Percentiles rank a stretch among this genome's conserved stretches.
phyloP scores from a whole-genome alignment of 2,113 vertebrate species.

The Gadus chalcogrammus region DNA sequence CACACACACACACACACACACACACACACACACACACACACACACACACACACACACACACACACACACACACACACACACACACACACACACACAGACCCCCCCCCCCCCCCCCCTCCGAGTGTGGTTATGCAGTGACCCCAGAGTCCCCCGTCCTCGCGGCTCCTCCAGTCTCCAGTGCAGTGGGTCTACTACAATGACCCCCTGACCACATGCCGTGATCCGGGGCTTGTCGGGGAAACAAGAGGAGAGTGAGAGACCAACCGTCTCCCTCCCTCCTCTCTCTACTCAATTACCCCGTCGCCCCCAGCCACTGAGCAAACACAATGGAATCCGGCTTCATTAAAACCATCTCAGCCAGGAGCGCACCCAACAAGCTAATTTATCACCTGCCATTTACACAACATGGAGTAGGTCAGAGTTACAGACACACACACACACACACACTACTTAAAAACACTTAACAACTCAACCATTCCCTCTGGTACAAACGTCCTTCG shows the following conservation, averaged over 20 bases:
- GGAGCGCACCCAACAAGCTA: slow-evolving; percentile 84
- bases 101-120: no score
- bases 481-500: no score
- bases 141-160: slow-evolving; percentile 26
- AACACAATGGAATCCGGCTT: slow-evolving; percentile 88
- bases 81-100: no score
- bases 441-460: no score
- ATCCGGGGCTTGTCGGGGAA: slow-evolving; percentile 76
- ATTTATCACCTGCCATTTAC: slow-evolving; percentile 74
- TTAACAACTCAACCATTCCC: no score
- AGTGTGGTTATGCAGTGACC: slow-evolving; percentile 52
- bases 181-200: slow-evolving; percentile 82
- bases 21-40: background rate
- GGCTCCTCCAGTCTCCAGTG: slow-evolving; percentile 63
- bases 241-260: slow-evolving; percentile 69
- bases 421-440: background rate
- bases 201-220: slow-evolving; percentile 79
- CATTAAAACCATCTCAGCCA: slow-evolving; percentile 89
- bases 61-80: no score
- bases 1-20: slow-evolving; percentile 2
- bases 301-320: slow-evolving; percentile 79
- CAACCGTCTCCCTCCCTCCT: background rate
- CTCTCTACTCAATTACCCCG: slow-evolving; percentile 91
- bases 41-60: no score
- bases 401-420: background rate